These are phyloP conservation scores for Chinchilla lanigera DNA, from an alignment of 2,113 vertebrate species.

Conservation along the genomic window DNA sequence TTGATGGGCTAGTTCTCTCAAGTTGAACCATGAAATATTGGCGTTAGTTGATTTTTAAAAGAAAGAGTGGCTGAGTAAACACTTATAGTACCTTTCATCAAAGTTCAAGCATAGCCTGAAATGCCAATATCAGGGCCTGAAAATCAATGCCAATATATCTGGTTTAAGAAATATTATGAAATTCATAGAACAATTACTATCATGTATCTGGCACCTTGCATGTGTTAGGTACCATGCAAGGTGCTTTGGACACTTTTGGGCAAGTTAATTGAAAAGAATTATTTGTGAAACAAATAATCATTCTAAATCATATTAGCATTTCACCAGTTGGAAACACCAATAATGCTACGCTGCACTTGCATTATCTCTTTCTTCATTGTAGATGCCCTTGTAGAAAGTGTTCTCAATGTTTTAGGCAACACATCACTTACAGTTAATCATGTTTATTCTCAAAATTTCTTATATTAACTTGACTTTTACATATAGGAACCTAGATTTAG, in stretches of 20 bases:
- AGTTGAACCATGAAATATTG: not conserved
- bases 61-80: slow-evolving; percentile 16
- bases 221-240: not conserved
- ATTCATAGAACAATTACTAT: slow-evolving; percentile 30
- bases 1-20: not conserved
- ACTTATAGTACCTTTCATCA: slow-evolving; percentile 11
- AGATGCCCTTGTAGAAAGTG: not conserved
- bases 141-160: slow-evolving; percentile 57
- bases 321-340: slow-evolving; percentile 14
- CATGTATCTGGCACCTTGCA: not conserved
- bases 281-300: slow-evolving; percentile 56
- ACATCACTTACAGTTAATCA: slow-evolving; percentile 1
- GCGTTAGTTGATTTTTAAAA: slow-evolving; percentile 29
- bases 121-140: slow-evolving; percentile 10
- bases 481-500: not conserved
- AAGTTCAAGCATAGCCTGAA: slow-evolving; percentile 36
- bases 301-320: slow-evolving; percentile 48
- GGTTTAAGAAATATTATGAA: slow-evolving; percentile 57
- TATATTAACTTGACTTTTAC: slow-evolving; percentile 43
- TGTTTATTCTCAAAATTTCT: slow-evolving; percentile 44
- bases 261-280: slow-evolving; percentile 37
- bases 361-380: slow-evolving; percentile 29
- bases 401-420: not conserved
- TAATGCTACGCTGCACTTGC: not conserved
- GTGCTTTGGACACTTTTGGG: slow-evolving; percentile 6